Percentiles rank a stretch among this genome's conserved stretches.
Evolutionary conservation across 2,113 vertebrate genomes (phyloP).

Genomic region (Procavia capensis): DNA sequence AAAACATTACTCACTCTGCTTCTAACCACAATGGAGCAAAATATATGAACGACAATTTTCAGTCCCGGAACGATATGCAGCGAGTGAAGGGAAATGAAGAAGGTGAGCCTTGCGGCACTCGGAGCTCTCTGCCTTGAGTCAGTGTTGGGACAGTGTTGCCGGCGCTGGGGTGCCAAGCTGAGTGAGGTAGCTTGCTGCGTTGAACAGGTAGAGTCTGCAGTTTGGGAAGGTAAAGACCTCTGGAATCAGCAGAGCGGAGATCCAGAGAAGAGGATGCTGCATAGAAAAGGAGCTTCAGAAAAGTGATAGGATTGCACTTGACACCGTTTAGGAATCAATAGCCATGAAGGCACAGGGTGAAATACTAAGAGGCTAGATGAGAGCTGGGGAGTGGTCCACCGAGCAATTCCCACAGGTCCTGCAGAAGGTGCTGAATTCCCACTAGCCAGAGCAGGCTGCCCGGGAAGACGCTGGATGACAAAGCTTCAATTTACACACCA

Average conservation of each 20-base stretch:
- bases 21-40: background rate
- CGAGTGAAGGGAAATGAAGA: background rate
- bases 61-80: background rate
- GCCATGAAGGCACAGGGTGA: background rate
- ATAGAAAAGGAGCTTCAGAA: background rate
- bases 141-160: background rate
- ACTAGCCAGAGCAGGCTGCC: background rate
- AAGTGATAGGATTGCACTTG: background rate
- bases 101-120: background rate
- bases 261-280: background rate
- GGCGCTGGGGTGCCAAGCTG: too few relatives aligned
- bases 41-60: background rate
- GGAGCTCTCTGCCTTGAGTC: background rate
- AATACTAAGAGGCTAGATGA: background rate
- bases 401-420: background rate
- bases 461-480: background rate
- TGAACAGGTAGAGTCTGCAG: background rate
- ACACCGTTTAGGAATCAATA: background rate
- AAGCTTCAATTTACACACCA: conserved; percentile 1
- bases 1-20: background rate
- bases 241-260: background rate
- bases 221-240: background rate
- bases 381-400: background rate
- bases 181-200: background rate
- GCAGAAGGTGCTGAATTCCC: conserved; percentile 13